phyloP scores from a whole-genome alignment of 2,113 vertebrate species.

The Barbus barbus region DNA sequence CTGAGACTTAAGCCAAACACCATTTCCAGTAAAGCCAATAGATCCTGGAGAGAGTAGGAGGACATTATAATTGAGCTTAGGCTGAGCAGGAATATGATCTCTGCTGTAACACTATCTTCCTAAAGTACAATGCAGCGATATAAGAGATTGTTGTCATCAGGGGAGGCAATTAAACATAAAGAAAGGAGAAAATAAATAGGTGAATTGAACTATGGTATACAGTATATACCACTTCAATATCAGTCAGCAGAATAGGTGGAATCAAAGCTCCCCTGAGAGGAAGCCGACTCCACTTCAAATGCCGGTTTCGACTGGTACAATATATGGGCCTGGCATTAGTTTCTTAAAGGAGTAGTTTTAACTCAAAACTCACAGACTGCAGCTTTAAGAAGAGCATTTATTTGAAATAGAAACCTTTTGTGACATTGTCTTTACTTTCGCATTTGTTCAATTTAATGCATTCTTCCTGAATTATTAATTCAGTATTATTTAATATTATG shows the following conservation, averaged over 20 bases:
- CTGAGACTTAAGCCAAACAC: slow-evolving; percentile 18
- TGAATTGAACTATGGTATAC: slow-evolving; percentile 23
- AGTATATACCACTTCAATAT: slow-evolving; percentile 9
- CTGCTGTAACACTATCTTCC: slow-evolving; percentile 9
- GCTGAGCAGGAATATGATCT: slow-evolving; percentile 31
- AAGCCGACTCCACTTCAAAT: slow-evolving; percentile 38
- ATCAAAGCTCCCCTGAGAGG: slow-evolving; percentile 30
- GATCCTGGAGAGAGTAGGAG: slow-evolving; percentile 11
- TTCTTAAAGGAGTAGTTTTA: slow-evolving; percentile 12
- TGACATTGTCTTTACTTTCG: too few relatives aligned
- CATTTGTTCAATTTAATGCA: too few relatives aligned
- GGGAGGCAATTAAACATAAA: slow-evolving; percentile 45
- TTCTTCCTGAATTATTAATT: too few relatives aligned
- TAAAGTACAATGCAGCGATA: slow-evolving; percentile 14
- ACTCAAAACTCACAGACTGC: too few relatives aligned
- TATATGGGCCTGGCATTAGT: slow-evolving; percentile 17
- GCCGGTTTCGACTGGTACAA: slow-evolving; percentile 3
- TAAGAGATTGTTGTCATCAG: slow-evolving; percentile 26
- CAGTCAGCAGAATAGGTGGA: background rate
- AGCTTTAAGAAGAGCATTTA: too few relatives aligned
- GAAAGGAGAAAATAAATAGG: slow-evolving; percentile 34
- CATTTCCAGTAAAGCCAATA: slow-evolving; percentile 18
- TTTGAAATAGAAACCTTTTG: too few relatives aligned
- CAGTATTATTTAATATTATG: too few relatives aligned
- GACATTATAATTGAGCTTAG: slow-evolving; percentile 28